Percentiles rank a stretch among this genome's conserved stretches.
phyloP scores from a whole-genome alignment of 2,797 vertebrate genomes.

The Pantherophis vulpinus region DNA sequence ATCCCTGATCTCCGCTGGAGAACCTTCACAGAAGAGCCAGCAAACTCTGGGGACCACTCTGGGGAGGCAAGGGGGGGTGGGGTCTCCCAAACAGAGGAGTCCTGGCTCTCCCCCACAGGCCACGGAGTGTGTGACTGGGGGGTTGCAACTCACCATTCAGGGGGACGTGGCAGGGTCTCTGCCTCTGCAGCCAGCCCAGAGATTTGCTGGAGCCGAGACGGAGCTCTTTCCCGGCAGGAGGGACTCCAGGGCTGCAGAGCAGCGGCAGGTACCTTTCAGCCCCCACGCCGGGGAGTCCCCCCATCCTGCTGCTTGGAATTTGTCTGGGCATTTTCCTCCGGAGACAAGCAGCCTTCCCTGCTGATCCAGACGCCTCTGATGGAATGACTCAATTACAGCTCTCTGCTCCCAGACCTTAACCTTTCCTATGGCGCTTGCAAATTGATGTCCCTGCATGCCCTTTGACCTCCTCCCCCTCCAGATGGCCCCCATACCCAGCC shows the following conservation, averaged over 20 bases:
- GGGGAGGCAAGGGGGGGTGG: background rate
- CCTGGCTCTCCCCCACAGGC: background rate
- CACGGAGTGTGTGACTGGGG: background rate
- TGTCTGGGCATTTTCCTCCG: background rate
- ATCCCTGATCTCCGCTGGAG: background rate
- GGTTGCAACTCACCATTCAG: background rate
- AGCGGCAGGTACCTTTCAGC: background rate
- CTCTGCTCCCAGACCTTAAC: slow-evolving; percentile 77
- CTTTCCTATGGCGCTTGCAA: slow-evolving; percentile 74
- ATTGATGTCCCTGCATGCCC: slow-evolving; percentile 75
- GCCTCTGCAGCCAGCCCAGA: background rate
- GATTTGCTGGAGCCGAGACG: background rate
- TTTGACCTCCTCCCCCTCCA: background rate
- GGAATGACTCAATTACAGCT: background rate
- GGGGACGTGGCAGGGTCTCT: background rate
- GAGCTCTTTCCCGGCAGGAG: background rate
- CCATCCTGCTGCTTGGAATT: background rate
- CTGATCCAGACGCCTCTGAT: background rate
- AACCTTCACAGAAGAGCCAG: background rate
- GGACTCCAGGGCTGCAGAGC: background rate
- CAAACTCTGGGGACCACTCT: background rate
- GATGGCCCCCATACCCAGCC: background rate
- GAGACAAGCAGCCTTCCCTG: background rate
- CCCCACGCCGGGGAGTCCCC: background rate
- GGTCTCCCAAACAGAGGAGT: background rate